Evolutionary conservation across 2,888 invertebrate species (phyloP), one percentile per base, ranked within the genome.

Genomic region (Xestia sexstrigata): DNA sequence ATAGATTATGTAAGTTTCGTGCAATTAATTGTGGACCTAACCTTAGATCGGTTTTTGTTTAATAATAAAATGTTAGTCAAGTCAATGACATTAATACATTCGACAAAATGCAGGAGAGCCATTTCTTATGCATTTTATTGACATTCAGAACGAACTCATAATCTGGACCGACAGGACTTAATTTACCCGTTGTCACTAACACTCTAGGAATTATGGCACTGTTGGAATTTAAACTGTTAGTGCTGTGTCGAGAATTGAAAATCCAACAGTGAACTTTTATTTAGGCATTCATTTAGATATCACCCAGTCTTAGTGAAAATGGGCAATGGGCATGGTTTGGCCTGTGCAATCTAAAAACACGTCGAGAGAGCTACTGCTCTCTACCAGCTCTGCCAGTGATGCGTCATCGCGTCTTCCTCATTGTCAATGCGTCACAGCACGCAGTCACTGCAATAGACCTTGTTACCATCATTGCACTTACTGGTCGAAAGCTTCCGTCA

Each of bases 351-450:
- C 17, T 7, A 52, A 45, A 52, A 39, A 23, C 6, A 35, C 9
- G 13, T 17, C 4, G 13, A 15, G 49, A 77, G 63, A 79, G 45
- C 20, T n/a, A n/a, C n/a, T n/a, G n/a, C n/a, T n/a, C n/a, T n/a
- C n/a, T n/a, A n/a, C n/a, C n/a, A n/a, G n/a, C n/a, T n/a, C n/a
- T n/a, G n/a, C n/a, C n/a, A 23, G 0, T n/a, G 35, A 20, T 62
- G 49, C 58, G 81, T 81, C 79, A 75, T 6, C 9, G 35, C 23
- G n/a, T 45, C n/a, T 15, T 70, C 49, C 70, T 66, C 35, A 66
- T 82, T 77, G 42, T 15, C 20, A 39, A 83, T 81, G 68, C 78
- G 72, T 78, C 78, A 78, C 70, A 49, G 45, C 58, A 17, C 26
- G 45, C 49, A 55, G 17, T 26, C 63, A 45, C 30, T 79, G 65